Evolutionary conservation across 2,888 invertebrate species (phyloP).

Genomic region (Drosophila paracracens): DNA sequence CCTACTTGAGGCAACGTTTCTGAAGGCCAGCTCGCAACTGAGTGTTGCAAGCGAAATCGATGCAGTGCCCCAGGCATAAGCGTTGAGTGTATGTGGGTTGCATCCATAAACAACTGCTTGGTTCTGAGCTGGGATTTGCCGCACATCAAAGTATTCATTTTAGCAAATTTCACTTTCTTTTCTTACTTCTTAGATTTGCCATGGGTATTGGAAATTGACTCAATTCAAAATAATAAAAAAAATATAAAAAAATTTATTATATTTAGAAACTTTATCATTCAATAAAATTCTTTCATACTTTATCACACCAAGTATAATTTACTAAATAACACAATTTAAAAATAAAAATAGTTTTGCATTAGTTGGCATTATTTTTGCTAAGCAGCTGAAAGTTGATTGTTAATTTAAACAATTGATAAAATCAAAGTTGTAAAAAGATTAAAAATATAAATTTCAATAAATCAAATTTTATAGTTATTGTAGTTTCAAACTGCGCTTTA

Average conservation of each 20-base stretch:
- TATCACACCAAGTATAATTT: background rate
- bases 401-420: background rate
- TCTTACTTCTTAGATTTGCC: background rate
- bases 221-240: background rate
- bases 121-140: constrained; percentile 7
- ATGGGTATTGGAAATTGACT: background rate
- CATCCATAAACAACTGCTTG: constrained; percentile 15
- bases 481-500: too few relatives aligned
- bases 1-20: constrained; percentile 29
- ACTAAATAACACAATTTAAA: background rate
- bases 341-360: background rate
- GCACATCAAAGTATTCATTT: background rate
- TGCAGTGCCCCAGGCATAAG: constrained; percentile 19
- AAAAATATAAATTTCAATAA: background rate
- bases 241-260: background rate
- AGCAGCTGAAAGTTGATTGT: constrained; percentile 1
- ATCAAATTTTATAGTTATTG: background rate
- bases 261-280: background rate
- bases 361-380: background rate
- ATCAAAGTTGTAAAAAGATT: background rate
- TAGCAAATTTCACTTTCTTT: background rate
- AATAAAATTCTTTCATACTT: background rate
- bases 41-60: constrained; percentile 17
- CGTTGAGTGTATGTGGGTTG: constrained; percentile 9
- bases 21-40: constrained; percentile 44